Conservation (phyloP, 2,888 invertebrate species). For the Papilio demoleus region DNA sequence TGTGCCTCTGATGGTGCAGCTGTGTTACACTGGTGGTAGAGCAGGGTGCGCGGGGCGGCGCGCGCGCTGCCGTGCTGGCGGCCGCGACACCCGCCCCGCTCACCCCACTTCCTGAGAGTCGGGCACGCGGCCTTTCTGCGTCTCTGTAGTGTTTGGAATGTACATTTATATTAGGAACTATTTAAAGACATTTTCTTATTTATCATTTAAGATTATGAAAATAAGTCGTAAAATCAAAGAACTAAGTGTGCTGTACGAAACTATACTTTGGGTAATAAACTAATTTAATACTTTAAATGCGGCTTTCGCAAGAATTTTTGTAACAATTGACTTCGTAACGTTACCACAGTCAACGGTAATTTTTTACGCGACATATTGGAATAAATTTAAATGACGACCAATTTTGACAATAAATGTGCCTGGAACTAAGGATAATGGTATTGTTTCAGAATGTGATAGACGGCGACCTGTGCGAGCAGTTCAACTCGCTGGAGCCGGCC, state of each 20-base stretch:
- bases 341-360: too few species aligned
- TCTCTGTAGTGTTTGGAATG: conserved; percentile 75
- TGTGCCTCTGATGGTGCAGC: conserved; percentile 48
- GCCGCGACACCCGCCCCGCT: conserved; percentile 52
- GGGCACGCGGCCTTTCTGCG: conserved; percentile 54
- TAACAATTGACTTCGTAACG: too few species aligned
- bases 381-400: neutral
- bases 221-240: neutral
- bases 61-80: conserved; percentile 64
- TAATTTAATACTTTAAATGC: too few species aligned
- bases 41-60: conserved; percentile 52
- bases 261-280: too few species aligned
- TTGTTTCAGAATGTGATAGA: conserved; percentile 95
- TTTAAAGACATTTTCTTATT: too few species aligned
- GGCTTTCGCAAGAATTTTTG: too few species aligned
- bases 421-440: neutral
- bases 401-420: neutral
- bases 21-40: conserved; percentile 81
- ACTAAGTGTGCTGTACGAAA: too few species aligned
- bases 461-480: conserved; percentile 99
- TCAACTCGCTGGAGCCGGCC: conserved; percentile 95
- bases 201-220: too few species aligned
- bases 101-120: conserved; percentile 78
- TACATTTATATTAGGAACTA: conserved; percentile 59
- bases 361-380: neutral